These are phyloP conservation scores for Jaculus jaculus DNA, from an alignment of 2,113 vertebrate genomes.

Conservation along the genomic window DNA sequence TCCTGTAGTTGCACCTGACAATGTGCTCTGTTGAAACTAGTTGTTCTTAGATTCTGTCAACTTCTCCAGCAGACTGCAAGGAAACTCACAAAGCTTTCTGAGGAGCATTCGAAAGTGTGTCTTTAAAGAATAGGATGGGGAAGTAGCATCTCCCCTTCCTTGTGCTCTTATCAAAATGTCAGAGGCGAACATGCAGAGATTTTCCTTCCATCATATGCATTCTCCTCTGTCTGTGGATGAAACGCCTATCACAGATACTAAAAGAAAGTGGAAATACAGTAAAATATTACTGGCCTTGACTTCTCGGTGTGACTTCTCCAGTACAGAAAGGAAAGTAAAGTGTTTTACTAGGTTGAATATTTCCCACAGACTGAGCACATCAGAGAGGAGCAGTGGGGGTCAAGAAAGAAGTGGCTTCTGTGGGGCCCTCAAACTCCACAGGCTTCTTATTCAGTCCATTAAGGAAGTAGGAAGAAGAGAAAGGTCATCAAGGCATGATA, in stretches of 20 bases:
- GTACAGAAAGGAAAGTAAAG: constrained; percentile 35
- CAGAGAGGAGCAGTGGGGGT: neutral
- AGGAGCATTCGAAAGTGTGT: neutral
- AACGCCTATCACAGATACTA: neutral
- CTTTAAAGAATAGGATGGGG: constrained; percentile 11
- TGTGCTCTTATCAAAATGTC: constrained; percentile 61
- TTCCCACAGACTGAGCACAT: constrained; percentile 47
- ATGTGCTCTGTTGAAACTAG: neutral
- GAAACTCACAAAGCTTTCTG: constrained; percentile 11
- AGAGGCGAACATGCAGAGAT: neutral
- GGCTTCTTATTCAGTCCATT: neutral
- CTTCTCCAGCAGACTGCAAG: neutral
- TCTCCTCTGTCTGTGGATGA: constrained; percentile 44
- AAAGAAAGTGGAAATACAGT: neutral
- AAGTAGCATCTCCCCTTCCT: rapidly evolving
- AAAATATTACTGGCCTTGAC: constrained; percentile 46
- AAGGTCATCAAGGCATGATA: neutral
- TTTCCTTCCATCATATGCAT: constrained; percentile 33
- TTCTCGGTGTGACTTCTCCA: constrained; percentile 30
- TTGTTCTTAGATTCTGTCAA: neutral
- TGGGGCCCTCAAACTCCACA: too few species aligned
- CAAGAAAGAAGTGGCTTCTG: neutral
- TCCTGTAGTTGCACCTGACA: neutral
- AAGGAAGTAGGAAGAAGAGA: constrained; percentile 30
- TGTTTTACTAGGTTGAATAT: neutral